These are phyloP conservation scores for Calidris pugnax DNA, from an alignment of 2,113 vertebrate genomes.

Conservation along the genomic window DNA sequence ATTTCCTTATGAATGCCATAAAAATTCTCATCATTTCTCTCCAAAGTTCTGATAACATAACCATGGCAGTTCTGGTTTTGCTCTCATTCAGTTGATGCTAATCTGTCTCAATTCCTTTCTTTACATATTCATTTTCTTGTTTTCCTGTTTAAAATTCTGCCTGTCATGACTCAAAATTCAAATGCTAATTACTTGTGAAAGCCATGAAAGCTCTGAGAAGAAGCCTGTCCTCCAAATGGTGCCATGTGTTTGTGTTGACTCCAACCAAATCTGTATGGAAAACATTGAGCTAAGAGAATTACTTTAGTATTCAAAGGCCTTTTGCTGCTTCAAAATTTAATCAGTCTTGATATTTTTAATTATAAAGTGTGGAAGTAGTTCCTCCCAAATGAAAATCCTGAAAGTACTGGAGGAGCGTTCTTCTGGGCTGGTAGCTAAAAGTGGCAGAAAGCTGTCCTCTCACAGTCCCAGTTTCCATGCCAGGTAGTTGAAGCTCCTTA, in stretches of 20 bases:
- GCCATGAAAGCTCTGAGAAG: neutral
- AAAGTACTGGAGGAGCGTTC: neutral
- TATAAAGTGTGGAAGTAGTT: neutral
- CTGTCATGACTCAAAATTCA: neutral
- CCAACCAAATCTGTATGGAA: neutral
- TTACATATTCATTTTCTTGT: neutral
- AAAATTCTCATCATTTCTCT: neutral
- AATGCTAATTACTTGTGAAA: neutral
- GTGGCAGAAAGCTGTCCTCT: neutral
- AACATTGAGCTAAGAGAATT: neutral
- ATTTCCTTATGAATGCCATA: neutral
- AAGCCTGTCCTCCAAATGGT: neutral
- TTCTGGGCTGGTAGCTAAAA: neutral
- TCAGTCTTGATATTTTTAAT: neutral
- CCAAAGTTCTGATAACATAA: fast-evolving
- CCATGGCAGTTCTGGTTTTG: neutral
- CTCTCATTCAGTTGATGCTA: neutral
- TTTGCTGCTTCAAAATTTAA: neutral
- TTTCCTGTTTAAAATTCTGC: slow-evolving; percentile 36
- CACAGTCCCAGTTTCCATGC: neutral
- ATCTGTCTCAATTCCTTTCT: neutral
- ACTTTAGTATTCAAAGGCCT: neutral
- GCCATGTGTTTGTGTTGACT: neutral
- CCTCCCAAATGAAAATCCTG: neutral
- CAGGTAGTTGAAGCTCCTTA: neutral